Evolutionary conservation across 2,113 vertebrate species (phyloP).

Genomic region (Spea bombifrons): DNA sequence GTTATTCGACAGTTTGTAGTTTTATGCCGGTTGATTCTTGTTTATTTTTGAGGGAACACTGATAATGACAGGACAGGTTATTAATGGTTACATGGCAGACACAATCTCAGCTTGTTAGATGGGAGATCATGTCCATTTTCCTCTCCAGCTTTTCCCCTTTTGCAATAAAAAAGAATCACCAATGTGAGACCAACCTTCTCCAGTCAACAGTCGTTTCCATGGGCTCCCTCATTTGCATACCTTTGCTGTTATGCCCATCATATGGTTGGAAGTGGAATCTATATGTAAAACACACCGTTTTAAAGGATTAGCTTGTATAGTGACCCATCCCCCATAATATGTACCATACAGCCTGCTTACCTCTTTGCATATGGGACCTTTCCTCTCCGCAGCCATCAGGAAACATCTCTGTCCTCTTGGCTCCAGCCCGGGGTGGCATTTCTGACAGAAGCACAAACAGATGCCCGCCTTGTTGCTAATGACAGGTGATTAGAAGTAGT

Average conservation of each 20-base stretch:
- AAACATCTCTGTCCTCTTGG: conserved; percentile 57
- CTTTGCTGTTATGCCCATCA: neutral
- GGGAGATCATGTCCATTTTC: no score
- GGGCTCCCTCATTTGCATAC: no score
- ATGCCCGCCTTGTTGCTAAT: conserved; percentile 88
- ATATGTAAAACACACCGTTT: neutral
- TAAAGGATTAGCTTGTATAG: neutral
- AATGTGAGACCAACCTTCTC: no score
- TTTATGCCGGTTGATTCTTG: no score
- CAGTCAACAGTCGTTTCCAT: no score
- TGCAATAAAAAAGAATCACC: no score
- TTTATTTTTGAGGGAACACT: no score
- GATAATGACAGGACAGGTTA: no score
- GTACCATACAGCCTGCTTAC: neutral
- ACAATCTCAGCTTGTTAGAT: no score
- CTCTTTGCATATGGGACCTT: conserved; percentile 60
- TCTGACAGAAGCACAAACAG: conserved; percentile 92
- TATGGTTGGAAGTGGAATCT: neutral
- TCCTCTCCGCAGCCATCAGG: conserved; percentile 25
- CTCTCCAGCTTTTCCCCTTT: no score
- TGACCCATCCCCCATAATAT: neutral
- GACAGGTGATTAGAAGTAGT: conserved; percentile 97
- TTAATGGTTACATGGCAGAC: no score
- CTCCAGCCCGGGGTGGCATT: conserved; percentile 62
- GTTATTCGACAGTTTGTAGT: no score